Conservation (phyloP, 2,113 vertebrate genomes). For the Pseudonaja textilis region DNA sequence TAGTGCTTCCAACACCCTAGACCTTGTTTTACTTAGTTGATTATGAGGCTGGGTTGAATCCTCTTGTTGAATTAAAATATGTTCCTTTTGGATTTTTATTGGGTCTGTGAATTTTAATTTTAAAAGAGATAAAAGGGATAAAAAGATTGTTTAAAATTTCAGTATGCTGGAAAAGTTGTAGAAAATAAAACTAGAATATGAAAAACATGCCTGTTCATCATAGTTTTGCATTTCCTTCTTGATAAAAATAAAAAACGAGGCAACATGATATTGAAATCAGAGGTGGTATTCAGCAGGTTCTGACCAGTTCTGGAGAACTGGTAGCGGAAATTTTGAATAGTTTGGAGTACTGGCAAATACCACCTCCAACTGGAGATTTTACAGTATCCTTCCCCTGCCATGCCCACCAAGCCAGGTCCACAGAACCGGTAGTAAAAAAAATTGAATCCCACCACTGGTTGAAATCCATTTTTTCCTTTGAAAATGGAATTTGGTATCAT, state of each 20-base stretch:
- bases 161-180: conserved; percentile 36
- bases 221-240: conserved; percentile 18
- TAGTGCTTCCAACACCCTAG: not conserved
- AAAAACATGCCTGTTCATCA: conserved; percentile 42
- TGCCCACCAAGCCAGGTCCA: too few relatives aligned
- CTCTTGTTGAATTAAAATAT: not conserved
- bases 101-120: not conserved
- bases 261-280: conserved; percentile 47
- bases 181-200: not conserved
- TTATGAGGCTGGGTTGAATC: not conserved
- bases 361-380: too few relatives aligned
- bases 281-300: too few relatives aligned
- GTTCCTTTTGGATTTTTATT: not conserved
- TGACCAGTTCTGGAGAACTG: too few relatives aligned
- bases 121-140: not conserved
- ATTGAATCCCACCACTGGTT: too few relatives aligned
- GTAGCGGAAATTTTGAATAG: too few relatives aligned
- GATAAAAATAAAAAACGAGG: conserved; percentile 49
- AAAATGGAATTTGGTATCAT: conserved; percentile 60
- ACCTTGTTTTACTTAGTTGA: not conserved
- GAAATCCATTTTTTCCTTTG: conserved; percentile 54
- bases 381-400: too few relatives aligned
- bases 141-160: conserved; percentile 13
- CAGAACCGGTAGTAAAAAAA: too few relatives aligned
- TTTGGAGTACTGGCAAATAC: too few relatives aligned